A percentile compares a stretch with the other conserved stretches of the same genome.
phyloP scores from a whole-genome alignment of 2,113 vertebrate genomes.

The Spea multiplicata region DNA sequence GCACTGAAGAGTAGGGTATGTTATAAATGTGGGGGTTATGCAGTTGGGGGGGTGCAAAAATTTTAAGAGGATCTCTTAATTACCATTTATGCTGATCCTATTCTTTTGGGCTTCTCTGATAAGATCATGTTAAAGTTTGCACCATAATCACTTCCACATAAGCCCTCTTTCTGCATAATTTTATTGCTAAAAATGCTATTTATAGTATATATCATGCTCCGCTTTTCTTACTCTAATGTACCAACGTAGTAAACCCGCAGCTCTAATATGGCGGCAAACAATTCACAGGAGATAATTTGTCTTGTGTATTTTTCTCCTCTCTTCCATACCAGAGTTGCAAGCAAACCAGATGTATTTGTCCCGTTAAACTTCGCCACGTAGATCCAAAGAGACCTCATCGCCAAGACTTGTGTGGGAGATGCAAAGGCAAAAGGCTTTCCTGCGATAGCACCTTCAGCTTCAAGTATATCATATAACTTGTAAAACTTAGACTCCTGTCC shows the following conservation, averaged over 20 bases:
- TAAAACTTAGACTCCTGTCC: not conserved
- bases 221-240: too few relatives aligned
- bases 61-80: too few relatives aligned
- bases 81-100: too few relatives aligned
- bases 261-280: too few relatives aligned
- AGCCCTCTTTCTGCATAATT: not conserved
- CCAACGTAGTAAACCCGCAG: too few relatives aligned
- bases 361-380: slow-evolving; percentile 84
- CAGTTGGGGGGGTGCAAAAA: too few relatives aligned
- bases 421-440: slow-evolving; percentile 93
- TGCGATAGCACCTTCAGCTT: slow-evolving; percentile 97
- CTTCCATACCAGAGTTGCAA: slow-evolving; percentile 77
- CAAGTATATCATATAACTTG: slow-evolving; percentile 89
- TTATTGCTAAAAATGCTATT: too few relatives aligned
- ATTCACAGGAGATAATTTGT: too few relatives aligned
- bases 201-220: too few relatives aligned
- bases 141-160: not conserved
- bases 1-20: too few relatives aligned
- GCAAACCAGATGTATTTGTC: slow-evolving; percentile 84
- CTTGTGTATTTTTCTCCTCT: not conserved
- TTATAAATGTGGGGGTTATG: too few relatives aligned
- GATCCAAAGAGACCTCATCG: slow-evolving; percentile 94
- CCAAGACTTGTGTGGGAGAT: slow-evolving; percentile 92
- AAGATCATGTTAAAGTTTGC: not conserved
- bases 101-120: too few relatives aligned